These are phyloP conservation scores for Barnardius zonarius DNA, from an alignment of 2,113 vertebrate species.

Conservation along the genomic window DNA sequence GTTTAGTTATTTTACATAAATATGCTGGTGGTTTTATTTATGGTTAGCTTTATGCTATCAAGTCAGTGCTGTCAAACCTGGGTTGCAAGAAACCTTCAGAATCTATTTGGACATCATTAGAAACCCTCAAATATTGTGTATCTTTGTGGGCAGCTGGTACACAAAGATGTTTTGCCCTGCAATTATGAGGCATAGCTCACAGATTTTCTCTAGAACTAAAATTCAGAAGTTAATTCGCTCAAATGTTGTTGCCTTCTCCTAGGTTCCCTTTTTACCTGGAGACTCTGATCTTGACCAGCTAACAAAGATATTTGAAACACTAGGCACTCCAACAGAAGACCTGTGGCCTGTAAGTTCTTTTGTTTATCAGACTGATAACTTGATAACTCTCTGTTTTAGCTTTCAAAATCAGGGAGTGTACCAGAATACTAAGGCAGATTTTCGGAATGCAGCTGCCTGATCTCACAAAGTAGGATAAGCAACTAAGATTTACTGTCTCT, in stretches of 20 bases:
- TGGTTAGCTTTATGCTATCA: neutral
- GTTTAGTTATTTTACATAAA: neutral
- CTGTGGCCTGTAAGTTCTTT: constrained; percentile 88
- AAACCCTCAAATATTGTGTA: neutral
- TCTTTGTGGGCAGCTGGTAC: neutral
- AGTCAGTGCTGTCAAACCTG: neutral
- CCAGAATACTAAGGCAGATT: neutral
- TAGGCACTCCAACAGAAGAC: constrained; percentile 94
- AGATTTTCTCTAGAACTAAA: neutral
- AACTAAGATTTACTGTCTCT: neutral
- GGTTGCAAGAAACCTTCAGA: neutral
- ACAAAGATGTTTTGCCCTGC: neutral
- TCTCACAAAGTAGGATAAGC: neutral
- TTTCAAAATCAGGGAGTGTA: neutral
- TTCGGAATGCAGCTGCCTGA: neutral
- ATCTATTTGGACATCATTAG: neutral
- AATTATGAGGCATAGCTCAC: neutral
- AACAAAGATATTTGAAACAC: constrained; percentile 95
- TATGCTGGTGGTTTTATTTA: neutral
- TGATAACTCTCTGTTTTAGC: neutral
- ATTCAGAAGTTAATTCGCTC: neutral
- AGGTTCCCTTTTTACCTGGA: constrained; percentile 96
- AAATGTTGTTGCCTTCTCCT: neutral
- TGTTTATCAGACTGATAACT: neutral
- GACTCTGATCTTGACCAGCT: constrained; percentile 97